Evolutionary conservation across 1,140 invertebrate genomes (phyloP).

Genomic region (Drosophila kikkawai): DNA sequence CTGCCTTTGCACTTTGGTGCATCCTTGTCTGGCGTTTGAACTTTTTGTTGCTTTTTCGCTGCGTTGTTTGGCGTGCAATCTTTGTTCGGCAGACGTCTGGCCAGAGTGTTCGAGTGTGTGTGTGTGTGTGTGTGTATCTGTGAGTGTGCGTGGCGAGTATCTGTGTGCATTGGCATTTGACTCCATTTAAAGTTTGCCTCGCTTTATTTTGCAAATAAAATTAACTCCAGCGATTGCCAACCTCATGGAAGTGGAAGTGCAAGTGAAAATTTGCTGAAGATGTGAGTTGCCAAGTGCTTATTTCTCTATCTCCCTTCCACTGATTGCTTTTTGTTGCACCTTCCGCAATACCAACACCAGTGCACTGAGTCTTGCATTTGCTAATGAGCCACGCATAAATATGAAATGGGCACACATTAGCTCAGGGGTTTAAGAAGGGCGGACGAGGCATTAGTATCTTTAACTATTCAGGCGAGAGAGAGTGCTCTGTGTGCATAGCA

Average conservation of each 20-base stretch:
- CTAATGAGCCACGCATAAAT: slow-evolving; percentile 80
- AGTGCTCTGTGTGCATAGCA: slow-evolving; percentile 5
- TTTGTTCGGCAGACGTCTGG: slow-evolving; percentile 82
- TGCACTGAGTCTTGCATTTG: slow-evolving; percentile 42
- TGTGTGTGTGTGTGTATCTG: slow-evolving; percentile 13
- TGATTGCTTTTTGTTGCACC: slow-evolving; percentile 40
- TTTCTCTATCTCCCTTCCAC: background rate
- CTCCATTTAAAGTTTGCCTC: slow-evolving; percentile 83
- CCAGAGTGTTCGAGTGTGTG: slow-evolving; percentile 18
- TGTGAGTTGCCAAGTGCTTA: slow-evolving; percentile 65
- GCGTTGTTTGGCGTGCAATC: slow-evolving; percentile 70
- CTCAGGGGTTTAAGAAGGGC: slow-evolving; percentile 45
- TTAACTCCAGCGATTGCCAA: slow-evolving; percentile 67
- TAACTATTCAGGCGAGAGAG: slow-evolving; percentile 3
- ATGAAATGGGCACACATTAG: slow-evolving; percentile 77
- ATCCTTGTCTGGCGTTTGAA: slow-evolving; percentile 84
- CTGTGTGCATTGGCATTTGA: slow-evolving; percentile 76
- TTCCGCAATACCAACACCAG: slow-evolving; percentile 1
- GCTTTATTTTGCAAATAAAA: slow-evolving; percentile 84
- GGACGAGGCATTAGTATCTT: slow-evolving; percentile 5
- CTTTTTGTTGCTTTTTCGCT: slow-evolving; percentile 74
- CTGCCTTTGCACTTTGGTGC: slow-evolving; percentile 83
- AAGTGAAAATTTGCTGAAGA: slow-evolving; percentile 68
- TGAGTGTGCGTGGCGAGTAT: slow-evolving; percentile 9
- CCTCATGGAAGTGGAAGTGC: slow-evolving; percentile 62